Base-by-base conservation (phyloP, 2,797 vertebrate genomes). In the Aselliscus stoliczkanus region DNA sequence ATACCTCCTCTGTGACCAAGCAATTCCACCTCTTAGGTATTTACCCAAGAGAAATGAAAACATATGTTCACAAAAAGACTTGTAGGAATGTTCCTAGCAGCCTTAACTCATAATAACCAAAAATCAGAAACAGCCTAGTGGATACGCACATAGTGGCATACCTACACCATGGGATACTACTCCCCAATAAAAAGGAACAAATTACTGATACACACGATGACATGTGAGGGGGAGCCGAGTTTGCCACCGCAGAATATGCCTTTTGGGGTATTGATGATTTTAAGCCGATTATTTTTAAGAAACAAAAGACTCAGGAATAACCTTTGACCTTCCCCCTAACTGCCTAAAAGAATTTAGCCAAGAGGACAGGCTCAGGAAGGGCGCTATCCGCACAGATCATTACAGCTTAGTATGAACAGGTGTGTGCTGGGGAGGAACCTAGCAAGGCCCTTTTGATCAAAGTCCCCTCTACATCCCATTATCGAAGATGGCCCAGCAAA, bases 11-110 rank as follows among this genome's bases (percentile, higher is more conserved):
- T 56, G 20, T 23, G 65, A 93, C 70, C 70, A 37, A 80, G 83
- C 64, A 73, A 20, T 34, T 62, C 73, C 56, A 60, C 65, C 39
- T 84, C 64, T 39, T 50, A 67, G 58, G 80, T 88, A 69, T 29
- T 84, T 90, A 60, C 50, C 52, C 82, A 60, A 80, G 84, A 84
- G 39, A 73, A 85, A 31, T 75, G 39, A 65, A 47, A 72, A 42
- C 42, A 4, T 56, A 56, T 34, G 21, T 72, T 86, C 85, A 77
- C 47, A 72, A 72, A 88, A 88, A 82, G 56, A 73, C 56, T 29
- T n/a, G 11, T 39, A 76, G 50, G 47, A 84, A 34, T 60, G 56
- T 58, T 65, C 67, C 15, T 42, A 52, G 42, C 39, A 79, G n/a
- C 39, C 50, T 58, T 58, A 79, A 79, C 56, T 90, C 47, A 34